phyloP scores from a whole-genome alignment of 2,888 invertebrate species.

The Heliconius ismenius region DNA sequence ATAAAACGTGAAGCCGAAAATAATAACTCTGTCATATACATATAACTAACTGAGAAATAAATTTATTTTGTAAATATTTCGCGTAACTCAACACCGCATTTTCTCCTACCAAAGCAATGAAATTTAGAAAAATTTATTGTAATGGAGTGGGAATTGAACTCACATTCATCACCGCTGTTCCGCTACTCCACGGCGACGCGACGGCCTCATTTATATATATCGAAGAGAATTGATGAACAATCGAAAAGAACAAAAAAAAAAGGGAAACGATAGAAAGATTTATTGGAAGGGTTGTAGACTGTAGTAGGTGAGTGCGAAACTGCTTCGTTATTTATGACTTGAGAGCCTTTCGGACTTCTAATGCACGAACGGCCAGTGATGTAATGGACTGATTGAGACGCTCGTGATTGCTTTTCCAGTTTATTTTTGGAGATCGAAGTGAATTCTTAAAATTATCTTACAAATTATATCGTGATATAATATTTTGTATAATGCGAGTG shows the following conservation, averaged over 20 bases:
- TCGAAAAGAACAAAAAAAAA: slow-evolving; percentile 19
- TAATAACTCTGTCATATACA: no score
- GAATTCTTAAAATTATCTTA: background rate
- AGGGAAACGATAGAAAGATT: slow-evolving; percentile 33
- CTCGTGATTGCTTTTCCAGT: background rate
- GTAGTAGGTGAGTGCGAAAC: slow-evolving; percentile 31
- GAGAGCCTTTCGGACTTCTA: slow-evolving; percentile 34
- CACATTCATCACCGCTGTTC: no score
- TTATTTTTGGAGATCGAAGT: slow-evolving; percentile 14
- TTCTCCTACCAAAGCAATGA: no score
- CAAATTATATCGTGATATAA: background rate
- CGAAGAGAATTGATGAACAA: slow-evolving; percentile 22
- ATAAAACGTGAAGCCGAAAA: no score
- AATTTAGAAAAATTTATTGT: no score
- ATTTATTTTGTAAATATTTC: no score
- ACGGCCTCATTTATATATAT: background rate
- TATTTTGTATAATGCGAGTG: background rate
- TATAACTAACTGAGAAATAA: no score
- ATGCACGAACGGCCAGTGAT: slow-evolving; percentile 30
- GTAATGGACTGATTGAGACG: slow-evolving; percentile 23
- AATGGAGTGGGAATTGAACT: background rate
- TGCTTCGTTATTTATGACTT: slow-evolving; percentile 40
- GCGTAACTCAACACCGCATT: no score
- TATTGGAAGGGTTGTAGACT: slow-evolving; percentile 36
- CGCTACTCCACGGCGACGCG: background rate